Percentiles rank a stretch among this genome's conserved stretches.
These are phyloP conservation scores for Ostrea edulis DNA, from an alignment of 1,140 invertebrate genomes.

Conservation along the genomic window DNA sequence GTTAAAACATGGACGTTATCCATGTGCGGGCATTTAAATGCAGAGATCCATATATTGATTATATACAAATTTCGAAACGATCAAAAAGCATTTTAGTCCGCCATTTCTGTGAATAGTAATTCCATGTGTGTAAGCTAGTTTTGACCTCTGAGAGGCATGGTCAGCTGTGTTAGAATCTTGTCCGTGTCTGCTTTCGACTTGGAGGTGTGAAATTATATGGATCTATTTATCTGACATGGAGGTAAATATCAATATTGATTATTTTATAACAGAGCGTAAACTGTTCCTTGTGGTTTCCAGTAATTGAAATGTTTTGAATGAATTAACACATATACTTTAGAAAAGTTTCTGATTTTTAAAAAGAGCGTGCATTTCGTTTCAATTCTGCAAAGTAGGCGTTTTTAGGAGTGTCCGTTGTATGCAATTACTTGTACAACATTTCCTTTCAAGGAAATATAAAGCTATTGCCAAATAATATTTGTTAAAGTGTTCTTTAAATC, in stretches of 20 bases:
- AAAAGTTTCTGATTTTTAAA: not conserved
- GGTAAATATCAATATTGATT: not conserved
- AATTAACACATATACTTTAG: not conserved
- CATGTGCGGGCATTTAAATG: not conserved
- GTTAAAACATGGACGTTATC: not conserved
- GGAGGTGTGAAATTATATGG: not conserved
- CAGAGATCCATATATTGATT: not conserved
- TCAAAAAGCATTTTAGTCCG: not conserved
- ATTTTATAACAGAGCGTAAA: not conserved
- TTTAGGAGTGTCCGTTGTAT: no score
- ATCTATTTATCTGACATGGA: not conserved
- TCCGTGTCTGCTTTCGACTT: not conserved
- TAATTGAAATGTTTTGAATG: not conserved
- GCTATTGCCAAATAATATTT: no score
- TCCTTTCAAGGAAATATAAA: no score
- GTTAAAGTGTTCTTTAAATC: no score
- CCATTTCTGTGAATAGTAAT: not conserved
- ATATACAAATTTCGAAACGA: constrained; percentile 5
- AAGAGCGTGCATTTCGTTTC: not conserved
- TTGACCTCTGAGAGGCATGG: not conserved
- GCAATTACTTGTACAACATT: no score
- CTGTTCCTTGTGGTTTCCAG: not conserved
- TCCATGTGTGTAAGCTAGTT: not conserved
- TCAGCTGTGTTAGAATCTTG: not conserved
- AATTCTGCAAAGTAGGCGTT: no score